Evolutionary conservation across 2,888 invertebrate species (phyloP).

Genomic region (Euphydryas editha): DNA sequence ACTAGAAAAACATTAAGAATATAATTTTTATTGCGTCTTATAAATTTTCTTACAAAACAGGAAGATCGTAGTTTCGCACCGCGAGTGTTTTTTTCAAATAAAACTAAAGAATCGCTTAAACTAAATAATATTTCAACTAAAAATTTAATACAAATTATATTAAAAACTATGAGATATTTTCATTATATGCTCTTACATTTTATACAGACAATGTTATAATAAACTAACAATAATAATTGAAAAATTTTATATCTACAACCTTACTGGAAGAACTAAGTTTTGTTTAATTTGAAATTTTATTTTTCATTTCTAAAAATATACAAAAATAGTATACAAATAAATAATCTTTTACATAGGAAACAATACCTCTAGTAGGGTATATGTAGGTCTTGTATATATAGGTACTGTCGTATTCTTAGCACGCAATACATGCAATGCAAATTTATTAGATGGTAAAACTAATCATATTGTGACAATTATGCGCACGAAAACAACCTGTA

Average conservation of each 20-base stretch:
- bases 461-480: not conserved
- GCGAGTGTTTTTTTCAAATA: constrained; percentile 64
- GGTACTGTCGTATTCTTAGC: constrained; percentile 10
- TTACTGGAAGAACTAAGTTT: constrained; percentile 69
- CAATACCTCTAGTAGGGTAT: constrained; percentile 29
- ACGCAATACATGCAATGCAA: constrained; percentile 3
- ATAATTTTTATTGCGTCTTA: constrained; percentile 81
- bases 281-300: constrained; percentile 52
- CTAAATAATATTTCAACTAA: constrained; percentile 65
- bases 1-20: constrained; percentile 57
- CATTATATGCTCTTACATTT: constrained; percentile 69
- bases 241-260: constrained; percentile 75
- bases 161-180: constrained; percentile 75
- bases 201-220: constrained; percentile 69
- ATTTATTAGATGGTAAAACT: not conserved
- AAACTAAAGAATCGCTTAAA: constrained; percentile 65
- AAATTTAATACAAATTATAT: constrained; percentile 71
- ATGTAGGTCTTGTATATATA: constrained; percentile 20
- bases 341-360: constrained; percentile 78
- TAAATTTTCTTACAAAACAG: constrained; percentile 80
- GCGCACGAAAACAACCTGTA: not conserved
- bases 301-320: constrained; percentile 66
- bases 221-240: constrained; percentile 54
- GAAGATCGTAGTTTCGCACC: constrained; percentile 77
- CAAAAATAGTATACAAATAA: constrained; percentile 80